phyloP scores from a whole-genome alignment of 2,797 vertebrate genomes.

The Sebastolobus alascanus region DNA sequence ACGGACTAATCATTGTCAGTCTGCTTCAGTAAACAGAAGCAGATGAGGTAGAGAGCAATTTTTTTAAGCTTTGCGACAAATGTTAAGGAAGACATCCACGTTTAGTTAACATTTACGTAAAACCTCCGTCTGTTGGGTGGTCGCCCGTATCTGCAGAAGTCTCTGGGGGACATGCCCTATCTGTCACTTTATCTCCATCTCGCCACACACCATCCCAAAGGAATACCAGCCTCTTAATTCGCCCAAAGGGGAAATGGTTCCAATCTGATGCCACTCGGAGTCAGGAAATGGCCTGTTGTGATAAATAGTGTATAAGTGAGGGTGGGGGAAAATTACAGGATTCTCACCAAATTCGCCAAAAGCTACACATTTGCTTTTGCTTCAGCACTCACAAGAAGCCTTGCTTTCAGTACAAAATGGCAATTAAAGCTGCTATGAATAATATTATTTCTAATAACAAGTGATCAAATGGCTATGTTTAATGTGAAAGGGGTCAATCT shows the following conservation, averaged over 20 bases:
- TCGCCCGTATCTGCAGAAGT: constrained; percentile 35
- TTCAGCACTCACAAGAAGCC: neutral
- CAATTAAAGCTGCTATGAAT: neutral
- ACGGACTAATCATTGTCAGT: constrained; percentile 8
- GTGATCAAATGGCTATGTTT: neutral
- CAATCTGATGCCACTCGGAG: constrained; percentile 76
- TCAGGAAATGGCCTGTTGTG: constrained; percentile 75
- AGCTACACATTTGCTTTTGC: constrained; percentile 34
- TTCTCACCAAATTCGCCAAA: constrained; percentile 60
- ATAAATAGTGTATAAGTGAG: constrained; percentile 64
- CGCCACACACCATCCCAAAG: constrained; percentile 46
- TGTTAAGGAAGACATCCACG: neutral
- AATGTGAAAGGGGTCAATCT: neutral
- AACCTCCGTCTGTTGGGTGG: constrained; percentile 48
- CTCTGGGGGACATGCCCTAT: constrained; percentile 42
- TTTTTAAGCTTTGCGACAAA: constrained; percentile 6
- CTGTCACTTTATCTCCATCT: constrained; percentile 49
- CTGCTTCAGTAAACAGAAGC: constrained; percentile 35
- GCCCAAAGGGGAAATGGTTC: constrained; percentile 70
- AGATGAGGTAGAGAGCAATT: neutral
- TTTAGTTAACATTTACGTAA: neutral
- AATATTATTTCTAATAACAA: neutral
- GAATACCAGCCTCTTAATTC: constrained; percentile 61
- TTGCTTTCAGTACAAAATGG: neutral
- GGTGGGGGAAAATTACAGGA: constrained; percentile 54